phyloP scores from a whole-genome alignment of 2,888 invertebrate species.

The Folsomia candida region DNA sequence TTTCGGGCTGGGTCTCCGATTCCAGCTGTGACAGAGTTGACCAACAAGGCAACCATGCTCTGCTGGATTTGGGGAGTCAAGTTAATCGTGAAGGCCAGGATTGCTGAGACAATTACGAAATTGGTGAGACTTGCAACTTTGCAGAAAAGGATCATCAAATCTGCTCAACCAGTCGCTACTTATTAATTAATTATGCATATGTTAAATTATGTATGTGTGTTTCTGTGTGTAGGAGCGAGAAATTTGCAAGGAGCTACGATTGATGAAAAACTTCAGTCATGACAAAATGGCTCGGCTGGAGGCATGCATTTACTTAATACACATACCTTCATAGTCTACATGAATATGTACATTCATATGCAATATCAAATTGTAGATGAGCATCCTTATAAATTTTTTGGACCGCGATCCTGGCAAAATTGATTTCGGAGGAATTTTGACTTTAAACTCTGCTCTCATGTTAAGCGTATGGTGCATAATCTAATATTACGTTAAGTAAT shows the following conservation, averaged over 20 bases:
- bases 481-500: neutral
- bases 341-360: no score
- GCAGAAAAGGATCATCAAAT: neutral
- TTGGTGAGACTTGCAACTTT: neutral
- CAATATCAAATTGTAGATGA: constrained; percentile 25
- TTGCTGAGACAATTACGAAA: neutral
- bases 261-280: neutral
- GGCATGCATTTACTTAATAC: neutral
- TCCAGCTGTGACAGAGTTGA: constrained; percentile 14
- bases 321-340: neutral
- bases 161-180: no score
- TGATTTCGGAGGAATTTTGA: constrained; percentile 23
- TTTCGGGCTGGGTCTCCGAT: constrained; percentile 13
- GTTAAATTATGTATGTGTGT: no score
- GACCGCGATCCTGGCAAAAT: constrained; percentile 20
- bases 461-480: constrained; percentile 18
- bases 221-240: neutral
- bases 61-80: neutral
- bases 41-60: constrained; percentile 7
- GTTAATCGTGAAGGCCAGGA: neutral
- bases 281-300: neutral
- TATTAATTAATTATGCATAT: no score
- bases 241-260: neutral
- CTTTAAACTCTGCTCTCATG: constrained; percentile 24
- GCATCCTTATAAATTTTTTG: constrained; percentile 18